These are phyloP conservation scores for Drosophila robusta DNA, from an alignment of 2,888 invertebrate species.

Conservation along the genomic window DNA sequence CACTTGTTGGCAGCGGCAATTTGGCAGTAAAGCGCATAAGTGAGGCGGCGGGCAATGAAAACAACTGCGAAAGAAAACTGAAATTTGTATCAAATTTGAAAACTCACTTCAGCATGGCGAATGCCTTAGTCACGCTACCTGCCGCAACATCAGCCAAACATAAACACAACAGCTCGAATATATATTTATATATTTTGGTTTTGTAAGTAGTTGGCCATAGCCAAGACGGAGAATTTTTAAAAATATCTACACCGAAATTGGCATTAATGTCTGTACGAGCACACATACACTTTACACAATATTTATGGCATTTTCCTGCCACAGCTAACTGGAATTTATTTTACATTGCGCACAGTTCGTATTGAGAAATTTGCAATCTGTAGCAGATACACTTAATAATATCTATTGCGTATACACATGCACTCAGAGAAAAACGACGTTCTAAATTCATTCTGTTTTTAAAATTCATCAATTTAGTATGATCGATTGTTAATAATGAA, in stretches of 20 bases:
- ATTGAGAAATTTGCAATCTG: conserved; percentile 10
- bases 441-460: not conserved
- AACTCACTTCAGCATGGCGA: conserved; percentile 76
- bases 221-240: conserved; percentile 36
- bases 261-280: conserved; percentile 1
- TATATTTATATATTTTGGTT: conserved; percentile 38
- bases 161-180: conserved; percentile 11
- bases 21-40: conserved; percentile 41
- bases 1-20: conserved; percentile 63
- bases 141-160: conserved; percentile 47
- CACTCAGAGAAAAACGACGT: not conserved
- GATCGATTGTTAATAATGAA: too few species aligned
- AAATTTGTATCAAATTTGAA: conserved; percentile 76
- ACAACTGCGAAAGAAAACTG: conserved; percentile 51
- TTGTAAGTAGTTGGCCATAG: conserved; percentile 27
- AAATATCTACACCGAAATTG: conserved; percentile 47
- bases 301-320: conserved; percentile 10
- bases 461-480: too few species aligned
- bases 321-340: conserved; percentile 1
- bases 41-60: conserved; percentile 17
- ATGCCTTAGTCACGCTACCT: conserved; percentile 77
- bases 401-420: not conserved
- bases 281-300: conserved; percentile 11
- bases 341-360: not conserved
- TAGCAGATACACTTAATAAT: conserved; percentile 16